Conservation (phyloP, 1,140 invertebrate genomes). For the Caenorhabditis brenneri region DNA sequence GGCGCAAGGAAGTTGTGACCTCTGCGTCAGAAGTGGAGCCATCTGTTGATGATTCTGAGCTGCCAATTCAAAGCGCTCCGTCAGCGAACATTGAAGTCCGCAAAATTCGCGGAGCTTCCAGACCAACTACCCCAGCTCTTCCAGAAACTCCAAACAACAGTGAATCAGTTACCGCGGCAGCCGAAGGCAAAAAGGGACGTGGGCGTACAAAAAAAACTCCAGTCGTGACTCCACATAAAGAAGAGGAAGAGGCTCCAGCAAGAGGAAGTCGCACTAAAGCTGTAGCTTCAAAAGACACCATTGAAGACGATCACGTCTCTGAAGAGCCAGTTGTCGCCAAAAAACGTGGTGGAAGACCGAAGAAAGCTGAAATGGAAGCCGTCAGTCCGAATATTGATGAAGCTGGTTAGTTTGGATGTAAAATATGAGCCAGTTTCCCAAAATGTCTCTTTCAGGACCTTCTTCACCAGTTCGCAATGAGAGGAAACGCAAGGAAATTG, state of each 20-base stretch:
- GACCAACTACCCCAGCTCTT: no score
- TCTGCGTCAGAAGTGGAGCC: no score
- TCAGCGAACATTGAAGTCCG: no score
- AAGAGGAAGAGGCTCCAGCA: no score
- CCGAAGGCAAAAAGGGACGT: background rate
- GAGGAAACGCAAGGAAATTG: background rate
- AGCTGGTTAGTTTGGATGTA: no score
- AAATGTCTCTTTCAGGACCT: background rate
- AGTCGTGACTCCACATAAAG: no score
- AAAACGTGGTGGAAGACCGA: background rate
- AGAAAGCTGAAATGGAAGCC: background rate
- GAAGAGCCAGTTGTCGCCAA: background rate
- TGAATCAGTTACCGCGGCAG: no score
- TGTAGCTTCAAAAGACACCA: background rate
- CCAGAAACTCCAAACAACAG: no score
- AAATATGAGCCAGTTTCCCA: background rate
- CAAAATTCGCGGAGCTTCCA: no score
- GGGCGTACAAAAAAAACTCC: background rate
- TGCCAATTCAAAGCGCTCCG: no score
- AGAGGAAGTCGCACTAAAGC: background rate
- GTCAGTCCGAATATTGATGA: background rate
- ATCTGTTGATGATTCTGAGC: no score
- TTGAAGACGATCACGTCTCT: background rate
- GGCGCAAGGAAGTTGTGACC: no score
- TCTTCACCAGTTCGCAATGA: background rate